These are phyloP conservation scores for Urophycis tenuis DNA, from an alignment of 2,797 vertebrate species.

Conservation along the genomic window DNA sequence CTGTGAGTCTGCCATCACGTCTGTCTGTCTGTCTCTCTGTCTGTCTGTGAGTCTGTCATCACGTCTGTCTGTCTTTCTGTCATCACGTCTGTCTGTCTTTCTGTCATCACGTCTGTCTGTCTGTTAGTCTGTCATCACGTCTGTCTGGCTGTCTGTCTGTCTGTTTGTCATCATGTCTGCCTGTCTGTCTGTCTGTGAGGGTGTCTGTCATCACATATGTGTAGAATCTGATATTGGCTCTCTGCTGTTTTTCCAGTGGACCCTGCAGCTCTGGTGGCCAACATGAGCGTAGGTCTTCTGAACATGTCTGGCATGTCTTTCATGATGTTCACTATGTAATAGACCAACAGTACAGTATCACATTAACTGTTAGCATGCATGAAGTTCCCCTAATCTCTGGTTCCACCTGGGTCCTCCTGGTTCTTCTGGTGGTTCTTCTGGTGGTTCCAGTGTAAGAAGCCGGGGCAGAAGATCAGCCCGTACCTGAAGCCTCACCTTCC, in stretches of 20 bases:
- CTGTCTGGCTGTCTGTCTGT: slow-evolving; percentile 41
- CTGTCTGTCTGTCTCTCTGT: no score
- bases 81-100: no score
- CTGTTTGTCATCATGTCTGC: slow-evolving; percentile 43
- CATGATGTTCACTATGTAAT: no score
- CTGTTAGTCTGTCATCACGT: no score
- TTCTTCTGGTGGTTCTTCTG: slow-evolving; percentile 1
- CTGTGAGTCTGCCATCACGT: slow-evolving; percentile 50
- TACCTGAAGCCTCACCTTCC: slow-evolving; percentile 71
- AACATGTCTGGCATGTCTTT: no score
- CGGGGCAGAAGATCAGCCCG: slow-evolving; percentile 62
- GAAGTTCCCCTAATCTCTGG: background rate
- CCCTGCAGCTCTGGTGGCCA: slow-evolving; percentile 60
- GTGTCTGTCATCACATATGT: no score
- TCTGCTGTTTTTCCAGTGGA: slow-evolving; percentile 56
- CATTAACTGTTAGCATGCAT: background rate
- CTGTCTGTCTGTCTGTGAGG: no score
- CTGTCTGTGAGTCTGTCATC: slow-evolving; percentile 49
- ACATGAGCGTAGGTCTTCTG: slow-evolving; percentile 66
- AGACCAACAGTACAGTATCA: background rate
- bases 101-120: no score
- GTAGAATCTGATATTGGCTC: background rate
- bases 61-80: slow-evolving; percentile 49
- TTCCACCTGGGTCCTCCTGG: background rate
- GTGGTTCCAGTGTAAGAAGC: slow-evolving; percentile 60